Percentiles rank a stretch among this genome's conserved stretches.
phyloP scores from a whole-genome alignment of 2,888 invertebrate species.

The Cheilosia vulpina region DNA sequence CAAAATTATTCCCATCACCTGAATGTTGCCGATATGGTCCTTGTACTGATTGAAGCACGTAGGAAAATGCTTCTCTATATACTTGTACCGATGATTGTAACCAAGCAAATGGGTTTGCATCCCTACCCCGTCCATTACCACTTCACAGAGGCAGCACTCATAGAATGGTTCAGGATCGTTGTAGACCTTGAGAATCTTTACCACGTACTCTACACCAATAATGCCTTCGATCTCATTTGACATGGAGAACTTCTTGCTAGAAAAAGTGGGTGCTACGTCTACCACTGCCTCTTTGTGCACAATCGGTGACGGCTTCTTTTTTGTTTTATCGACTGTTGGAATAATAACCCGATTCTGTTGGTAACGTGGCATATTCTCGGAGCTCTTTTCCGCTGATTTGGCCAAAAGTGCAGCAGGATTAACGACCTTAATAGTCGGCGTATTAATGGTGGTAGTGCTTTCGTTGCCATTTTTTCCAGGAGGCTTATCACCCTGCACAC shows the following conservation, averaged over 20 bases:
- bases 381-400: constrained; percentile 16
- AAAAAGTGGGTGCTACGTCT: constrained; percentile 67
- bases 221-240: constrained; percentile 80
- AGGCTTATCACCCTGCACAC: not conserved
- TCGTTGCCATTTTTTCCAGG: constrained; percentile 1
- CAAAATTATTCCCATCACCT: constrained; percentile 84
- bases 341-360: constrained; percentile 76
- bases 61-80: constrained; percentile 86
- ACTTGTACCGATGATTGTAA: constrained; percentile 90
- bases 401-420: constrained; percentile 64
- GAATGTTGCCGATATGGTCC: constrained; percentile 85
- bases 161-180: constrained; percentile 88
- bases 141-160: constrained; percentile 90
- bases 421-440: constrained; percentile 25
- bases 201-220: constrained; percentile 90
- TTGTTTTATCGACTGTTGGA: constrained; percentile 74
- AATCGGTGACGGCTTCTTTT: not conserved
- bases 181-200: constrained; percentile 88
- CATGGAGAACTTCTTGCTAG: constrained; percentile 73
- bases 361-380: constrained; percentile 60
- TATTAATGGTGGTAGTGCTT: not conserved
- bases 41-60: constrained; percentile 87
- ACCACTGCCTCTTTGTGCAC: not conserved
- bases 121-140: constrained; percentile 89
- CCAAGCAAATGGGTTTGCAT: constrained; percentile 91